Percentiles rank a stretch among this genome's conserved stretches.
Evolutionary conservation across 1,140 invertebrate species (phyloP).

Genomic region (Drosophila dunni): DNA sequence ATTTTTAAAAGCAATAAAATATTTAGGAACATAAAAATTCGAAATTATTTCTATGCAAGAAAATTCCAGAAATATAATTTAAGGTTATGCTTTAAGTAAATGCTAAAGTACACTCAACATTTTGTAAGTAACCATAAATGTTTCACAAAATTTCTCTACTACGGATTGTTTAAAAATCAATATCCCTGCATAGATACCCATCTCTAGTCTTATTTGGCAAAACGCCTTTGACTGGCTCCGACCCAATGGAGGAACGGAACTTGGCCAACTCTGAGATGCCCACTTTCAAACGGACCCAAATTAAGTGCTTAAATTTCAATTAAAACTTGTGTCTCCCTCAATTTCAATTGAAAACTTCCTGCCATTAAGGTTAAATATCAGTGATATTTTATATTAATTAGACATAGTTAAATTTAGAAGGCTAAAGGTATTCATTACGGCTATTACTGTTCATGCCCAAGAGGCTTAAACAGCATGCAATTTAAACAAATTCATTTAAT

Average conservation of each 20-base stretch:
- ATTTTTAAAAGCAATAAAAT: no score
- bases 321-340: conserved; percentile 64
- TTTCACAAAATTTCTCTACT: no score
- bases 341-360: conserved; percentile 40
- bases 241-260: neutral
- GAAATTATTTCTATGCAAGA: no score
- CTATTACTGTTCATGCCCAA: conserved; percentile 2
- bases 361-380: conserved; percentile 68
- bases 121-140: no score
- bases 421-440: conserved; percentile 10
- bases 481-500: neutral
- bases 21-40: no score
- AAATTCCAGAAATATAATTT: no score
- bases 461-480: neutral
- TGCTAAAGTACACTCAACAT: no score
- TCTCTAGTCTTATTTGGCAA: conserved; percentile 3
- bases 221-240: conserved; percentile 8
- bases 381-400: conserved; percentile 75
- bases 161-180: no score
- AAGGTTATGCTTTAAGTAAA: no score
- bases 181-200: no score
- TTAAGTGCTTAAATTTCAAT: conserved; percentile 81
- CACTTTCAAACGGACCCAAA: conserved; percentile 43
- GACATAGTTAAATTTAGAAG: conserved; percentile 64
- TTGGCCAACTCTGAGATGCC: conserved; percentile 14